Conservation (phyloP, 53 echinoderm and acorn worm genomes). For the Arbacia lixula region DNA sequence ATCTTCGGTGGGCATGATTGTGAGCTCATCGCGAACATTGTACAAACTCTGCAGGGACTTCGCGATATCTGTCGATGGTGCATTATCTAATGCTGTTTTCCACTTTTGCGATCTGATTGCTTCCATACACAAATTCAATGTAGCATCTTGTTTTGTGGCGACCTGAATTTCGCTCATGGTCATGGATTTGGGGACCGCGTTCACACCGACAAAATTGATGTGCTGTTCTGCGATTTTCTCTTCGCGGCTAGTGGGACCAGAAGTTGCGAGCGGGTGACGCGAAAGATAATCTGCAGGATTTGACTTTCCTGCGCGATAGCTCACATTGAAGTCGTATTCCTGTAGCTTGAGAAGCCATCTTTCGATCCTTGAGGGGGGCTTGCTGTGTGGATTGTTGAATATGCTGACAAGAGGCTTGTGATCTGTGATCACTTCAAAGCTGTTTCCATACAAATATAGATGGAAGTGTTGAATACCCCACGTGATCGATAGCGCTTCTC, state of each 20-base stretch:
- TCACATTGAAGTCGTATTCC: conserved; percentile 58
- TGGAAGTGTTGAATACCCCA: conserved; percentile 60
- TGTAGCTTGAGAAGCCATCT: conserved; percentile 71
- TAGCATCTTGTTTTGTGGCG: conserved; percentile 17
- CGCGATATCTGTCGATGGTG: not conserved
- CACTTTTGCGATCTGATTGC: conserved; percentile 61
- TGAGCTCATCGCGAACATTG: conserved; percentile 61
- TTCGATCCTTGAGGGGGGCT: conserved; percentile 69
- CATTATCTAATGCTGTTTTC: not conserved
- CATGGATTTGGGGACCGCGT: conserved; percentile 57
- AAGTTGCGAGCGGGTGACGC: conserved; percentile 54
- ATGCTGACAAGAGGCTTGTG: conserved; percentile 71
- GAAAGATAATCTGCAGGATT: conserved; percentile 79
- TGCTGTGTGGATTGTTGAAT: conserved; percentile 59
- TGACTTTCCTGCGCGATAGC: conserved; percentile 50
- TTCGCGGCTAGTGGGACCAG: conserved; percentile 11
- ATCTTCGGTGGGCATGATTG: conserved; percentile 37
- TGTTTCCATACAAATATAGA: conserved; percentile 58
- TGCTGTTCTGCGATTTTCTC: conserved; percentile 58
- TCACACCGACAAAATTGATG: conserved; percentile 27
- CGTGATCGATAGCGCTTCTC: conserved; percentile 64
- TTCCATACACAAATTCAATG: conserved; percentile 58
- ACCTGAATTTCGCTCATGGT: not conserved
- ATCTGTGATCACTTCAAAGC: conserved; percentile 64
- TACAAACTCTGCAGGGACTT: conserved; percentile 14